Evolutionary conservation across 2,888 invertebrate genomes (phyloP).

Genomic region (Portevinia maculata): DNA sequence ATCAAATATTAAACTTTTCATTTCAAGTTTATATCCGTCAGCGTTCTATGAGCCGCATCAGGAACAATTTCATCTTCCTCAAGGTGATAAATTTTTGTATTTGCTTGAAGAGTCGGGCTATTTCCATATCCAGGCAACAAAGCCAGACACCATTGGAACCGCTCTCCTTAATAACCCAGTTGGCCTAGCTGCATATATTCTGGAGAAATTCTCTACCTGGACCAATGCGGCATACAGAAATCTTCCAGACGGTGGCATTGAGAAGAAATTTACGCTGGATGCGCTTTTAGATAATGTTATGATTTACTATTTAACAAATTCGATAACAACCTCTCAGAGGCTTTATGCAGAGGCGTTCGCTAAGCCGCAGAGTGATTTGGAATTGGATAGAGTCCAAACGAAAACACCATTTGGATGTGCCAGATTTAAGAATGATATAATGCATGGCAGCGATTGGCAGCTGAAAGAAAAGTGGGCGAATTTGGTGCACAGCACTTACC

Average conservation of each 20-base stretch:
- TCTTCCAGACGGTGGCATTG: slow-evolving; percentile 87
- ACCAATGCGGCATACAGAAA: slow-evolving; percentile 84
- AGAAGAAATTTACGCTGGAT: slow-evolving; percentile 84
- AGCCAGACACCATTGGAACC: slow-evolving; percentile 92
- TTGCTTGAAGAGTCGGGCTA: slow-evolving; percentile 85
- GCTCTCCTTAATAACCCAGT: slow-evolving; percentile 85
- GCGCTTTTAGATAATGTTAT: slow-evolving; percentile 88
- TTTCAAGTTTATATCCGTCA: slow-evolving; percentile 85
- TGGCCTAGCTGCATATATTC: slow-evolving; percentile 93
- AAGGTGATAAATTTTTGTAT: slow-evolving; percentile 76
- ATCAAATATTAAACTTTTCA: slow-evolving; percentile 80
- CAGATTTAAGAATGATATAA: slow-evolving; percentile 88
- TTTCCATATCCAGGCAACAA: slow-evolving; percentile 92
- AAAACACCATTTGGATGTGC: slow-evolving; percentile 89
- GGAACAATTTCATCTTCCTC: slow-evolving; percentile 83
- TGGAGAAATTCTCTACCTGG: slow-evolving; percentile 93
- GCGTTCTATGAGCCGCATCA: slow-evolving; percentile 84
- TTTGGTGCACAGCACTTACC: slow-evolving; percentile 87
- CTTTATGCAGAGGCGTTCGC: slow-evolving; percentile 86
- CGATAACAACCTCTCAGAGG: slow-evolving; percentile 88
- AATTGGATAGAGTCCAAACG: slow-evolving; percentile 85
- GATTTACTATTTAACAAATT: slow-evolving; percentile 90
- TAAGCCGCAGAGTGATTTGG: slow-evolving; percentile 73
- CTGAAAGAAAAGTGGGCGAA: slow-evolving; percentile 86
- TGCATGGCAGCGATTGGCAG: slow-evolving; percentile 85